Evolutionary conservation across 2,113 vertebrate genomes (phyloP).

Genomic region (Trachemys scripta): DNA sequence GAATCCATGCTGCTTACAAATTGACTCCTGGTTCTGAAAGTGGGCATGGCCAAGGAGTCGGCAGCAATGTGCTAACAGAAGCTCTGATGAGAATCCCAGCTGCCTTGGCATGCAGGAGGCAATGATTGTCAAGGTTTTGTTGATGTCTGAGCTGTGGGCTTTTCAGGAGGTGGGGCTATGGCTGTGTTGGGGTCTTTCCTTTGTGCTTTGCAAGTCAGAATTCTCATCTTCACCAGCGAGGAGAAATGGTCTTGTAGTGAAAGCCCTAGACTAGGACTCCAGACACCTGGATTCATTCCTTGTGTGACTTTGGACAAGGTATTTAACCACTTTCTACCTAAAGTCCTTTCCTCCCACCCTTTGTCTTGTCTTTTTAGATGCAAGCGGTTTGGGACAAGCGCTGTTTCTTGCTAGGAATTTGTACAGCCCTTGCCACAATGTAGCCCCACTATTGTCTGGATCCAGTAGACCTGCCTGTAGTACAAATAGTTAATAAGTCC

Average conservation of each 20-base stretch:
- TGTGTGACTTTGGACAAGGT: neutral
- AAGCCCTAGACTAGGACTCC: neutral
- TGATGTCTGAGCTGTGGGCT: neutral
- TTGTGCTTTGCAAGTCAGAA: neutral
- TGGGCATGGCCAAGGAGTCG: neutral
- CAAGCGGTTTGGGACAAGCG: neutral
- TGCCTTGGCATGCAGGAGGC: neutral
- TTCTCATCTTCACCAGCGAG: neutral
- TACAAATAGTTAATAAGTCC: neutral
- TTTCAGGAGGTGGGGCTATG: neutral
- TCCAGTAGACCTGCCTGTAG: neutral
- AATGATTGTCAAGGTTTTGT: neutral
- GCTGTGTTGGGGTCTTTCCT: neutral
- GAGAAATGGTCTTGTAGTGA: fast-evolving
- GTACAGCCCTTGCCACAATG: neutral
- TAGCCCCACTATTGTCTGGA: neutral
- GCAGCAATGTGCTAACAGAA: neutral
- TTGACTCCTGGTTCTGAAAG: neutral
- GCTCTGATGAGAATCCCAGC: neutral
- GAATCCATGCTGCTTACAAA: neutral
- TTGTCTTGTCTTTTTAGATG: neutral
- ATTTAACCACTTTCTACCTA: neutral
- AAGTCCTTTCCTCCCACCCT: neutral
- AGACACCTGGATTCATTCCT: neutral
- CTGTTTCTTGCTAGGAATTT: neutral